Conservation (phyloP, 2,888 invertebrate genomes). For the Lasiommata megera region DNA sequence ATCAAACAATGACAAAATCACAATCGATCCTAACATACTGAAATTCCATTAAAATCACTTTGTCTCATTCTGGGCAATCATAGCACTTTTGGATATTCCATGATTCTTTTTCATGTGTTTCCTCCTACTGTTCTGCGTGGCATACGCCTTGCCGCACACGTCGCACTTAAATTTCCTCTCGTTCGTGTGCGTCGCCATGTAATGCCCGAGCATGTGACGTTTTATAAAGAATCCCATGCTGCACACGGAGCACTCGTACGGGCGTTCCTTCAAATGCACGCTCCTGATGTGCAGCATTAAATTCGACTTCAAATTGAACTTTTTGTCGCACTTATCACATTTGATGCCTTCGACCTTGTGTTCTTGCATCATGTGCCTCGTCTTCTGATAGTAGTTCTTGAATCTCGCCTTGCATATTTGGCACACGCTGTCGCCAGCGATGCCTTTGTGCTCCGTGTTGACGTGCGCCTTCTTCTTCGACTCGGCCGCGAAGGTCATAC, state of each 20-base stretch:
- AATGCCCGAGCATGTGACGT: conserved; percentile 72
- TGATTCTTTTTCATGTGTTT: conserved; percentile 74
- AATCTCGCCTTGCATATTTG: conserved; percentile 71
- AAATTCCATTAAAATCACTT: conserved; percentile 17
- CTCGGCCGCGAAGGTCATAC: conserved; percentile 60
- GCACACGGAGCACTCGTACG: conserved; percentile 69
- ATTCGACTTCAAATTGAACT: conserved; percentile 70
- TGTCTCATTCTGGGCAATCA: conserved; percentile 26
- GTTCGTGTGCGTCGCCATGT: conserved; percentile 71
- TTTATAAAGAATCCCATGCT: conserved; percentile 73
- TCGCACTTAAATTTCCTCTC: conserved; percentile 82
- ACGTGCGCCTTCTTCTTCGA: conserved; percentile 70
- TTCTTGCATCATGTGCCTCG: conserved; percentile 68
- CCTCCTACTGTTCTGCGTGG: conserved; percentile 65
- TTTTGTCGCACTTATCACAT: conserved; percentile 67
- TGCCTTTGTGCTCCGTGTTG: conserved; percentile 67
- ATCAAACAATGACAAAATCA: conserved; percentile 4
- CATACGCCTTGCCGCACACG: conserved; percentile 80
- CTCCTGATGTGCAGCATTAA: conserved; percentile 66
- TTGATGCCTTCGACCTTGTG: conserved; percentile 70
- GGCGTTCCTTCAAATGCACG: conserved; percentile 68
- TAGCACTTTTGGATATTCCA: conserved; percentile 46
- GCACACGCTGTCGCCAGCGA: conserved; percentile 70
- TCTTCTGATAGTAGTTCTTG: conserved; percentile 73
- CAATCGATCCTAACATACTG: background rate